Evolutionary conservation across 2,797 vertebrate genomes (phyloP).

Genomic region (Acanthis flammea): DNA sequence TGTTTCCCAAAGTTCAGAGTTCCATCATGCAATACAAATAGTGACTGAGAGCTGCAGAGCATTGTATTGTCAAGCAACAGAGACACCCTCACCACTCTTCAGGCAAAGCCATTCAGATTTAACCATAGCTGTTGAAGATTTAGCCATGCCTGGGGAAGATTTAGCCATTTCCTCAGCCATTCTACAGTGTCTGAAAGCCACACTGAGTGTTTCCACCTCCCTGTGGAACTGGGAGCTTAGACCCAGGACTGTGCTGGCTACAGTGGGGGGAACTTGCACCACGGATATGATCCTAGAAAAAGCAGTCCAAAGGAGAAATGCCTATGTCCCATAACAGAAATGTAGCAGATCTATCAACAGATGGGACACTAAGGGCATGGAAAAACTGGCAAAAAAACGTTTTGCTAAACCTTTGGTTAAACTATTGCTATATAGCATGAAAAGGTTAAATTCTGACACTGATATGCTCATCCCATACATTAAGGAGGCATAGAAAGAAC

Average conservation of each 20-base stretch:
- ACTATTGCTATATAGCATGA: not conserved
- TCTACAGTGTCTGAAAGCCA: not conserved
- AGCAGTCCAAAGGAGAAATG: not conserved
- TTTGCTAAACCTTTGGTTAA: not conserved
- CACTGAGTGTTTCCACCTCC: not conserved
- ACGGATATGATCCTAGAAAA: not conserved
- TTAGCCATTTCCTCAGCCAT: not conserved
- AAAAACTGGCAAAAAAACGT: not conserved
- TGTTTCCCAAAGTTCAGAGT: not conserved
- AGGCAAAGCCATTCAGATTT: not conserved
- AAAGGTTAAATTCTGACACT: not conserved
- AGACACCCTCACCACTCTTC: not conserved
- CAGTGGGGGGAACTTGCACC: not conserved
- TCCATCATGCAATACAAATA: not conserved
- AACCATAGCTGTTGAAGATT: not conserved
- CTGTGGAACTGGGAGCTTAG: not conserved
- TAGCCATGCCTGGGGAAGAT: not conserved
- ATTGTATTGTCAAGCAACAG: not conserved
- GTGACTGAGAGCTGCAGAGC: rapidly evolving
- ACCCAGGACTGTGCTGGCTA: rapidly evolving
- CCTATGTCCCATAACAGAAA: not conserved
- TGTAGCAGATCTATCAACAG: not conserved
- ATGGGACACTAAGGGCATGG: no score
- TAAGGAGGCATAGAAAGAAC: not conserved
- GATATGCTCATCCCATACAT: not conserved